Evolutionary conservation across 2,113 vertebrate species (phyloP).

Genomic region (Neomonachus schauinslandi): DNA sequence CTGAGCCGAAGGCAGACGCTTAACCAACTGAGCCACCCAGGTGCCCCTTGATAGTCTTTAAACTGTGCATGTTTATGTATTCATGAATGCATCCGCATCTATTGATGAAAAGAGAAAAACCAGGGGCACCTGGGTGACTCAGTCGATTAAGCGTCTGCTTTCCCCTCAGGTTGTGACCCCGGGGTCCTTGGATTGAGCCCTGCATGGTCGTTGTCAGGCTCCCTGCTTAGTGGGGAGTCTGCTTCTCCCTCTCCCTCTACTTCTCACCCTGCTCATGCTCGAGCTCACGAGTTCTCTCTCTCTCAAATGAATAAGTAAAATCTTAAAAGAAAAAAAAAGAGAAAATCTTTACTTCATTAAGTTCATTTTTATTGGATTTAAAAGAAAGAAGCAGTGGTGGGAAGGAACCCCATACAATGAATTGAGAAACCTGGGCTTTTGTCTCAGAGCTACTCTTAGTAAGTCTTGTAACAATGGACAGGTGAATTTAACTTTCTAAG

Average conservation of each 20-base stretch:
- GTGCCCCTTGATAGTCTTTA: neutral
- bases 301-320: neutral
- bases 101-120: slow-evolving; percentile 26
- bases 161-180: neutral
- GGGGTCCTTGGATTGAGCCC: neutral
- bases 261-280: no score
- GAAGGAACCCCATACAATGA: neutral
- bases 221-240: neutral
- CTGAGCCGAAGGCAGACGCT: no score
- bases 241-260: neutral
- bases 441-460: slow-evolving; percentile 2
- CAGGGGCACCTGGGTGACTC: neutral
- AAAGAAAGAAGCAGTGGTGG: slow-evolving; percentile 2
- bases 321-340: neutral
- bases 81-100: neutral
- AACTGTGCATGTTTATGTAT: neutral
- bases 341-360: neutral
- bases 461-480: neutral
- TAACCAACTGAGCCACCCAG: no score
- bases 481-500: slow-evolving; percentile 32
- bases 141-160: neutral
- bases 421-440: slow-evolving; percentile 24
- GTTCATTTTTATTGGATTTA: slow-evolving; percentile 15
- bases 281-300: no score
- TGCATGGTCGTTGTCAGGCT: neutral